Evolutionary conservation across 2,797 vertebrate species (phyloP).

Genomic region (Megaceryle alcyon): DNA sequence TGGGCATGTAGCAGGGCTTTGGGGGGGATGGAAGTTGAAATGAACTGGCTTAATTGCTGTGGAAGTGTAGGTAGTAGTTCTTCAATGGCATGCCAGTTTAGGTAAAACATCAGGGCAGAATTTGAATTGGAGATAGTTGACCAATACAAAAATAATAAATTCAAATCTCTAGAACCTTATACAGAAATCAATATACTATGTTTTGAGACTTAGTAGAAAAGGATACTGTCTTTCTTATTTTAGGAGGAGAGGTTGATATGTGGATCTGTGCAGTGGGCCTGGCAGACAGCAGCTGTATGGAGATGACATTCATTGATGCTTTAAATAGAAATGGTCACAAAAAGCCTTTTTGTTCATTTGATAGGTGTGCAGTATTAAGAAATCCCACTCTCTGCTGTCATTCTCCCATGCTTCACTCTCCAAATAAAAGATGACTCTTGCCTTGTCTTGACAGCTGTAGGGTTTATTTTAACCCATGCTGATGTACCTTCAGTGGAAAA

Average conservation of each 20-base stretch:
- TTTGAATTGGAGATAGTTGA: not conserved
- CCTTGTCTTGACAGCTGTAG: constrained; percentile 21
- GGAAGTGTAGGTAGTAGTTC: not conserved
- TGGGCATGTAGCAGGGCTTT: not conserved
- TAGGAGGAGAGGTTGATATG: not conserved
- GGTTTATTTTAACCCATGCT: not conserved
- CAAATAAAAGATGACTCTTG: constrained; percentile 24
- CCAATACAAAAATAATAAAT: not conserved
- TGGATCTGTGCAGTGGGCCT: not conserved
- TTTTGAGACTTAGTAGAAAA: not conserved
- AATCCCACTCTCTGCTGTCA: constrained; percentile 1
- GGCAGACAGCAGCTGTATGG: not conserved
- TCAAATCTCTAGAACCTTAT: not conserved
- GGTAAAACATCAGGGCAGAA: not conserved
- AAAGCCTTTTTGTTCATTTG: not conserved
- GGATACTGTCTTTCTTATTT: not conserved
- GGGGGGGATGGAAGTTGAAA: not conserved
- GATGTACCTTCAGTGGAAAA: not conserved
- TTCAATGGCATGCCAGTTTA: not conserved
- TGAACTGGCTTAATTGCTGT: not conserved
- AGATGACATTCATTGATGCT: not conserved
- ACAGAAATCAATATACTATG: not conserved
- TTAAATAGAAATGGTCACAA: constrained; percentile 31
- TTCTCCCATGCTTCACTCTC: not conserved
- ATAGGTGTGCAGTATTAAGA: not conserved